Percentiles rank a stretch among this genome's conserved stretches.
Evolutionary conservation across 1,140 invertebrate genomes (phyloP).

Genomic region (Helicorthomorpha holstii): DNA sequence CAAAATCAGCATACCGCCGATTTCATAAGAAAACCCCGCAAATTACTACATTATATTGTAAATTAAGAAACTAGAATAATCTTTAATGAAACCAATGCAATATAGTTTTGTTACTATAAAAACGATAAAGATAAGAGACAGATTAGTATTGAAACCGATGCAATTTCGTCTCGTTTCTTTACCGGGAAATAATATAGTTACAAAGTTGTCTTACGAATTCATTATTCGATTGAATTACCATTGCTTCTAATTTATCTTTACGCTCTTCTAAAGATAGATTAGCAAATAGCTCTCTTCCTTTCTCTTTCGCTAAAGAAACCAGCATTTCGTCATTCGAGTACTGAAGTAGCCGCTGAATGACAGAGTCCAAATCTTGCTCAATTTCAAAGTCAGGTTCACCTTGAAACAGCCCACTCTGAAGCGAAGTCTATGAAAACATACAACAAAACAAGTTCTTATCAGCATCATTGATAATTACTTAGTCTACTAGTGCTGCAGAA

Average conservation of each 20-base stretch:
- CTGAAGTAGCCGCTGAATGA: slow-evolving; percentile 23
- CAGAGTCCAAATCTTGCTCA: slow-evolving; percentile 21
- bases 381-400: slow-evolving; percentile 13
- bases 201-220: background rate
- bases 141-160: too few relatives aligned
- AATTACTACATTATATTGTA: too few relatives aligned
- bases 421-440: slow-evolving; percentile 20
- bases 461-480: too few relatives aligned
- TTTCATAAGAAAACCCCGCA: too few relatives aligned
- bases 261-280: slow-evolving; percentile 21
- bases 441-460: too few relatives aligned
- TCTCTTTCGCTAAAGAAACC: slow-evolving; percentile 58
- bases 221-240: slow-evolving; percentile 20
- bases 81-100: too few relatives aligned
- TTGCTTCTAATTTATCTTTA: slow-evolving; percentile 23
- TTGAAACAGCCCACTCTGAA: slow-evolving; percentile 18
- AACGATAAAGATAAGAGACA: too few relatives aligned
- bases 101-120: too few relatives aligned
- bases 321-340: slow-evolving; percentile 44
- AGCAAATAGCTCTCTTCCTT: slow-evolving; percentile 51
- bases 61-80: too few relatives aligned
- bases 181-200: background rate
- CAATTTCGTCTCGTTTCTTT: too few relatives aligned
- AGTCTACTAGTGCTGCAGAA: too few relatives aligned
- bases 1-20: too few relatives aligned